A percentile compares a stretch with the other conserved stretches of the same genome.
phyloP scores from a whole-genome alignment of 2,888 invertebrate genomes.

The Catonia carolina region DNA sequence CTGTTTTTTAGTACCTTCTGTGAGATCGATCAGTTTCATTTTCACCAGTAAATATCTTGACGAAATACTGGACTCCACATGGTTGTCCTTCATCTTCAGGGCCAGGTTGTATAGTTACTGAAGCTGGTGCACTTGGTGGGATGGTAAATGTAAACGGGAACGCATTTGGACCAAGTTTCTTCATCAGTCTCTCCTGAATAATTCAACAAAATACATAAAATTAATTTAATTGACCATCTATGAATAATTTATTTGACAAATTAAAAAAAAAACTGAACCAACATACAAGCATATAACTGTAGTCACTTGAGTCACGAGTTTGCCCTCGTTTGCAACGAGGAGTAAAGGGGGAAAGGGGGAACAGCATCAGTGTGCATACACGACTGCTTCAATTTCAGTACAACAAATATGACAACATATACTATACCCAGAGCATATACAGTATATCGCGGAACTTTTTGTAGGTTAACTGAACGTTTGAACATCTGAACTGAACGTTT shows the following conservation, averaged over 20 bases:
- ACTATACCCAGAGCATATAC: too few species aligned
- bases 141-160: slow-evolving; percentile 78
- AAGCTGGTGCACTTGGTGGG: slow-evolving; percentile 79
- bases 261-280: not conserved
- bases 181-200: slow-evolving; percentile 70
- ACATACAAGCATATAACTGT: too few species aligned
- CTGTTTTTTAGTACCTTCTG: too few species aligned
- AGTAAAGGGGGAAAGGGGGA: too few species aligned
- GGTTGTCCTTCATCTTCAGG: slow-evolving; percentile 80
- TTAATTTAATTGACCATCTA: not conserved
- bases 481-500: too few species aligned
- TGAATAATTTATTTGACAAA: not conserved
- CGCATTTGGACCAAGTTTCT: slow-evolving; percentile 79
- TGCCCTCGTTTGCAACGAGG: too few species aligned
- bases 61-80: slow-evolving; percentile 86
- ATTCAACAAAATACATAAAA: not conserved
- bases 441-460: too few species aligned
- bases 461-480: too few species aligned
- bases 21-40: slow-evolving; percentile 71
- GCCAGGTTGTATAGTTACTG: slow-evolving; percentile 85
- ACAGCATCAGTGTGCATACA: too few species aligned
- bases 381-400: too few species aligned
- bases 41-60: slow-evolving; percentile 81
- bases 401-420: too few species aligned
- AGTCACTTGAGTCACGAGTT: too few species aligned